Percentiles rank a stretch among this genome's conserved stretches.
phyloP scores from a whole-genome alignment of 2,888 invertebrate species.

The Sisyra nigra region DNA sequence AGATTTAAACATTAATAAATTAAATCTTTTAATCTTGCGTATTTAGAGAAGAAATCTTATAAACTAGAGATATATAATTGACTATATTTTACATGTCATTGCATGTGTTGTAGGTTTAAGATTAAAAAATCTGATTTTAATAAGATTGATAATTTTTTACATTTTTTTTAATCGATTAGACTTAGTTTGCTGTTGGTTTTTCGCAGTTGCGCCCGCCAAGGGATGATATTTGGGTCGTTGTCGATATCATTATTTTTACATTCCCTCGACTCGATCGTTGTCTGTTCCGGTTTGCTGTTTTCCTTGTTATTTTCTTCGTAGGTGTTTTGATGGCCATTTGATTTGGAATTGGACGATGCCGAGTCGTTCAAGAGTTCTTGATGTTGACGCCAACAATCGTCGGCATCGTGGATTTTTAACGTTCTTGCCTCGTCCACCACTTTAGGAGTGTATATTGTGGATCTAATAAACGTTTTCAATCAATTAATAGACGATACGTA shows the following conservation, averaged over 20 bases:
- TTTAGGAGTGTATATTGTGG: constrained; percentile 54
- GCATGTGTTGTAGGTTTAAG: no score
- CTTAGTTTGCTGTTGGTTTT: constrained; percentile 84
- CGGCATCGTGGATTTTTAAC: constrained; percentile 24
- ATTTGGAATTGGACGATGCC: constrained; percentile 14
- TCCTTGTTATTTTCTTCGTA: constrained; percentile 23
- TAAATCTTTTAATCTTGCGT: no score
- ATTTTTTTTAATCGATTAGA: constrained; percentile 42
- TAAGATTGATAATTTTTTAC: no score
- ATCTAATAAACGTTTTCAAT: no score
- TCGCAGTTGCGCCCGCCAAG: constrained; percentile 77
- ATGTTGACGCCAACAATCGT: constrained; percentile 29
- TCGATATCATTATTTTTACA: constrained; percentile 31
- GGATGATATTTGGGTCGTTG: constrained; percentile 53
- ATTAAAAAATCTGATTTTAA: no score
- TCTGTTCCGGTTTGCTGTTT: constrained; percentile 18
- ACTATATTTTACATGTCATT: no score
- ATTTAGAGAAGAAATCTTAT: no score
- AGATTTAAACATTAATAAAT: no score
- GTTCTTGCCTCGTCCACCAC: constrained; percentile 41
- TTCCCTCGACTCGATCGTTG: neutral
- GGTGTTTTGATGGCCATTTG: constrained; percentile 12
- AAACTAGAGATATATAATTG: no score
- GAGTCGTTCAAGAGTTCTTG: constrained; percentile 19
- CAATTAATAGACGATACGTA: no score